These are phyloP conservation scores for Junonia oenone DNA, from an alignment of 2,888 invertebrate species.

Conservation along the genomic window DNA sequence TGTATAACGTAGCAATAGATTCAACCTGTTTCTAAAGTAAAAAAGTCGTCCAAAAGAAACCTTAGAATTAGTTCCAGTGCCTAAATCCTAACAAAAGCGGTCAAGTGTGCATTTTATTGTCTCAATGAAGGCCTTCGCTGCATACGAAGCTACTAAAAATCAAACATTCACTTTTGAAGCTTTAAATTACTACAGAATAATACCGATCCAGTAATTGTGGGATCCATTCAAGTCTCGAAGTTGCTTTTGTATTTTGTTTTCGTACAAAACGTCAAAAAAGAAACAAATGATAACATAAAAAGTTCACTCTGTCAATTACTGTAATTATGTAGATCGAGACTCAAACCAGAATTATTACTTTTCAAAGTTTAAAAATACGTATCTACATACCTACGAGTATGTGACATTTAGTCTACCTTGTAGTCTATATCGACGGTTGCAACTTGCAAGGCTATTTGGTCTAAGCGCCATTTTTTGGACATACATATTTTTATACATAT, in stretches of 20 bases:
- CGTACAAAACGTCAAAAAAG: not conserved
- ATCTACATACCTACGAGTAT: too few relatives aligned
- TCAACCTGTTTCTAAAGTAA: conserved; percentile 3
- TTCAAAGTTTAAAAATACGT: too few relatives aligned
- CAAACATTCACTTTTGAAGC: conserved; percentile 6
- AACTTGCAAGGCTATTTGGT: too few relatives aligned
- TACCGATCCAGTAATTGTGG: not conserved
- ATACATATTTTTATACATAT: too few relatives aligned
- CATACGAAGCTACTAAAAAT: conserved; percentile 11
- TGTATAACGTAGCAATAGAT: not conserved
- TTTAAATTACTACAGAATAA: not conserved
- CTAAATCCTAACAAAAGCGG: conserved; percentile 22
- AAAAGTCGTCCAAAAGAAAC: conserved; percentile 12
- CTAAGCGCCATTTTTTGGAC: too few relatives aligned
- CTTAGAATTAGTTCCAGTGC: conserved; percentile 22
- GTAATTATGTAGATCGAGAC: too few relatives aligned
- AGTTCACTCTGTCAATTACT: too few relatives aligned
- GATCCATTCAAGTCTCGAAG: not conserved
- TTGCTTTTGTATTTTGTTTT: not conserved
- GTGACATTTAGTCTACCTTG: too few relatives aligned
- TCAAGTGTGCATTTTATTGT: conserved; percentile 26
- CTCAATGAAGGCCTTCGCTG: conserved; percentile 22
- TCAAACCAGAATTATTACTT: too few relatives aligned
- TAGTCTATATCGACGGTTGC: too few relatives aligned
- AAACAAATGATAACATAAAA: not conserved